These are phyloP conservation scores for Drosophila nikananu DNA, from an alignment of 1,140 invertebrate genomes.

Conservation along the genomic window DNA sequence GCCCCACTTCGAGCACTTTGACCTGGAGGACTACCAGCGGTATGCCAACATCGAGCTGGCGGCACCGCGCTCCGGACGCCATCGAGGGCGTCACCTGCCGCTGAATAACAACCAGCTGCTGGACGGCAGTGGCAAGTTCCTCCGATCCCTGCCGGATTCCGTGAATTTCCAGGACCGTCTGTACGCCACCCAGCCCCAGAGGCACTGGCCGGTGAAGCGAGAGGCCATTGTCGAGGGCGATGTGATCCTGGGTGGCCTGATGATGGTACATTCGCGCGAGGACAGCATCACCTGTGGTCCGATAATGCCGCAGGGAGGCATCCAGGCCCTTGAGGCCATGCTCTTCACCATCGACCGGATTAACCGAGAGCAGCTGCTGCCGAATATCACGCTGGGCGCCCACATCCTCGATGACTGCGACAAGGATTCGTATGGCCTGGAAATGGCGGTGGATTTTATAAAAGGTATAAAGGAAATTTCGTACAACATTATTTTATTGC, in stretches of 20 bases:
- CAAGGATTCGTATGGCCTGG: constrained; percentile 95
- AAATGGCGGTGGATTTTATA: constrained; percentile 97
- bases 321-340: constrained; percentile 94
- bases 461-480: constrained; percentile 89
- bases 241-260: constrained; percentile 93
- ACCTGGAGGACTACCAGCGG: constrained; percentile 66
- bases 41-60: constrained; percentile 65
- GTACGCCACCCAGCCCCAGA: constrained; percentile 55
- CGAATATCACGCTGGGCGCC: constrained; percentile 91
- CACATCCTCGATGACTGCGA: constrained; percentile 96
- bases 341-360: constrained; percentile 93
- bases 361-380: constrained; percentile 88
- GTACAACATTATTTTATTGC: neutral
- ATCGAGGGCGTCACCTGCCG: constrained; percentile 69
- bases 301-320: constrained; percentile 95
- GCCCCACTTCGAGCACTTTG: constrained; percentile 40
- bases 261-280: constrained; percentile 97
- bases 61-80: constrained; percentile 69
- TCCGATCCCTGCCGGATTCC: constrained; percentile 76
- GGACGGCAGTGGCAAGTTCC: constrained; percentile 66
- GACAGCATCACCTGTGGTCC: constrained; percentile 92
- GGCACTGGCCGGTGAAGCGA: constrained; percentile 93
- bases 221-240: constrained; percentile 95
- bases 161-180: constrained; percentile 64
- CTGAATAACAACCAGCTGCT: constrained; percentile 41